Base-by-base conservation (phyloP, 1,140 invertebrate species). In the Centruroides sculpturatus region DNA sequence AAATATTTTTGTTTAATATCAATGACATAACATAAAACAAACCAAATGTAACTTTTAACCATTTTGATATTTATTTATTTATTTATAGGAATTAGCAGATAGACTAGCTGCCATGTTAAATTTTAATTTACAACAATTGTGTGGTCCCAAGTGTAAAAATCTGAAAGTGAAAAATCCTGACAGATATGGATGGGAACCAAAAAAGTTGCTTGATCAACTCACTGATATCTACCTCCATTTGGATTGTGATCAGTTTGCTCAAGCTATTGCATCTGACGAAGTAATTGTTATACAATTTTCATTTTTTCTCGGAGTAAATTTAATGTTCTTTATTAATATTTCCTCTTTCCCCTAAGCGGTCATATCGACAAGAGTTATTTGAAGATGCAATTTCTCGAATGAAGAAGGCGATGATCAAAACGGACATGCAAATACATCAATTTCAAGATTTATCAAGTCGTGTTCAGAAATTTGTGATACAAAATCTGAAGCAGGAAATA, bases 201-300 rank as follows among this genome's bases (percentile, higher is more conserved):
- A 90, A 65, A 81, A 84, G 61, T 76, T 98, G 54, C 78, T 98
- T 47, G 85, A 87, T 69, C 88, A 95, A 74, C 80, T 99, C 54
- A 90, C 94, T 54, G 88, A 94, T 72, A 96, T 99, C 71, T 98
- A 98, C 78, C 78, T 98, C 59, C 92, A 98, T 77, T 81, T 99
- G 64, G 89, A 95, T 79, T 90, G 87, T 75, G 84, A 89, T 73
- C 81, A 82, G 72, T 95, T 97, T 78, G 89, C 89, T 68, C 81
- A 86, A 67, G 89, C 89, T 52, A 78, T 95, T 59, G 91, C 91
- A 34, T 83, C 83, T 63, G 92, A 96, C 74, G 91, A 57, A 11
- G 55, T 56, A 35, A 13, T n/a, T 49, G 10, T 34, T 51, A 11
- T 3, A 49, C 10, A 49, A 49, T 23, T 23, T 23, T 1, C 0